Evolutionary conservation across 2,113 vertebrate species (phyloP).

Genomic region (Pterocles orientalis): DNA sequence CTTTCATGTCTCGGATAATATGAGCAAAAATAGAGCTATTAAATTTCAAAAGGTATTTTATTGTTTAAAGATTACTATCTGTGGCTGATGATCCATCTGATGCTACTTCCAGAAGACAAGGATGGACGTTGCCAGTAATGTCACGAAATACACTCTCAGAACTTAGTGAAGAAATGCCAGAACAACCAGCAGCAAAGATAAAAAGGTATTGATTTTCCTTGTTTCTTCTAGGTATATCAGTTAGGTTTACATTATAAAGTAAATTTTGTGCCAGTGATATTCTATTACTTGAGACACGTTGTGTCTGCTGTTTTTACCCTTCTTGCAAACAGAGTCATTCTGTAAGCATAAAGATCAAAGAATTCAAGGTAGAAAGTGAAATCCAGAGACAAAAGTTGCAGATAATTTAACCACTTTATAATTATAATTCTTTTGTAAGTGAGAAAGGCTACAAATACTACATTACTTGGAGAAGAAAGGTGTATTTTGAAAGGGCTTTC

Average conservation of each 20-base stretch:
- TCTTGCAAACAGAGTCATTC: neutral
- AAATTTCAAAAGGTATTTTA: neutral
- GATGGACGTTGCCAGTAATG: slow-evolving; percentile 71
- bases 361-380: neutral
- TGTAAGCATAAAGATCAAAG: neutral
- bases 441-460: neutral
- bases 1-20: neutral
- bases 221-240: neutral
- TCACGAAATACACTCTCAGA: slow-evolving; percentile 69
- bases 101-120: slow-evolving; percentile 61
- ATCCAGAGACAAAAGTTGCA: neutral
- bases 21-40: neutral
- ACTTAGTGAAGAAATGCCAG: slow-evolving; percentile 58
- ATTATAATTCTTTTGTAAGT: neutral
- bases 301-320: neutral
- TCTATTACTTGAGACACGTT: neutral
- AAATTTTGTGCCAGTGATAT: neutral
- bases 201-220: slow-evolving; percentile 74
- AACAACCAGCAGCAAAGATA: slow-evolving; percentile 51
- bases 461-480: neutral
- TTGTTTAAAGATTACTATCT: slow-evolving; percentile 42
- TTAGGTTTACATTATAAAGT: neutral
- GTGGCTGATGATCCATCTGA: slow-evolving; percentile 61
- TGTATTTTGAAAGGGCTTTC: neutral
- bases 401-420: neutral